Evolutionary conservation across 2,888 invertebrate species (phyloP), one percentile per base, ranked within the genome.

Genomic region (Eucriotettix oculatus): DNA sequence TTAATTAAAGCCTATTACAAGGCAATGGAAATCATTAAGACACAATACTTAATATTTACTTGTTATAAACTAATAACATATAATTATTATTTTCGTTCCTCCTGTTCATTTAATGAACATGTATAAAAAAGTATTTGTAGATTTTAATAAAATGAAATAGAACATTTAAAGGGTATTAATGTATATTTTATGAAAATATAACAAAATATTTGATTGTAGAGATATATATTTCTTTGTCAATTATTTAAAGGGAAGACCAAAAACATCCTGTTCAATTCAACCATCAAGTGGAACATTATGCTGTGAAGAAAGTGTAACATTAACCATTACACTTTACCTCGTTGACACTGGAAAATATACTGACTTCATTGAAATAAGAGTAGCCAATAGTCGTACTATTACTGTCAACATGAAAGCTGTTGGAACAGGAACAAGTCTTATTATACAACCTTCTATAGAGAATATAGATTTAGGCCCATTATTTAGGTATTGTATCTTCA

Each of bases 381-480:
- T 74, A 41, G 61, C 71, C 43, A 74, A 78, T 64, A 74, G 78
- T 59, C 73, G 74, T 42, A 70, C 73, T 2, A 69, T 75, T 17
- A 66, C 67, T 9, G 71, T 76, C 16, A 75, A 79, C 9, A 67
- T 86, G 52, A 74, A 74, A 41, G 84, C 81, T 0, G 77, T 76
- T 62, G 87, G 86, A 14, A 72, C 79, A 54, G 87, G 87, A 5
- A 81, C 83, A 1, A 83, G 83, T 63, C 81, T 87, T 62, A 67
- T 79, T 40, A 79, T 82, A 14, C 78, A 82, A 54, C 84, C 85
- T 1, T 70, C 74, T 1, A 74, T 84, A 58, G 77, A 78, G 29
- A 73, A 68, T 17, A 74, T 83, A 57, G 71, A 80, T 63, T 76
- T 86, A 54, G 86, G 85, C 7, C 75, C 78, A 7, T 76, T 84